Evolutionary conservation across 2,113 vertebrate species (phyloP).

Genomic region (Zosterops pallidus): DNA sequence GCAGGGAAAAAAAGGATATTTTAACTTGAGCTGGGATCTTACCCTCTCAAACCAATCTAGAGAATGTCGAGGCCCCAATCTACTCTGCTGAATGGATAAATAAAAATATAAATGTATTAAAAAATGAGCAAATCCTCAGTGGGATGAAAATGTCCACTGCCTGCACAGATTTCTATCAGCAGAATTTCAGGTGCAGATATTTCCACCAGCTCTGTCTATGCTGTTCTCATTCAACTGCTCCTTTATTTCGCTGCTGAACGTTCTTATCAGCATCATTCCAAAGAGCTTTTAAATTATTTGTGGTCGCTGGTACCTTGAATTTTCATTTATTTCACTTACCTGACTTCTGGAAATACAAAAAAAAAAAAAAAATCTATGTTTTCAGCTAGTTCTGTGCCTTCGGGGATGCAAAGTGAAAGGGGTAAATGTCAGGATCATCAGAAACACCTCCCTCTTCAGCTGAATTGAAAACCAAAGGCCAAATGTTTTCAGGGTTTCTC

Average conservation of each 20-base stretch:
- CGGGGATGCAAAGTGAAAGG: not conserved
- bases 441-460: not conserved
- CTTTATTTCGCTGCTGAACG: not conserved
- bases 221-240: not conserved
- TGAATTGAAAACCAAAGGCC: not conserved
- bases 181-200: not conserved
- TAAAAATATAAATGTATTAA: not conserved
- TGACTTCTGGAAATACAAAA: not conserved
- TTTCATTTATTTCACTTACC: not conserved
- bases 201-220: not conserved
- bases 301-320: not conserved
- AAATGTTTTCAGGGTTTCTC: not conserved
- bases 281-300: not conserved
- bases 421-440: constrained; percentile 1
- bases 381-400: not conserved
- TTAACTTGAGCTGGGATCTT: not conserved
- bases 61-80: not conserved
- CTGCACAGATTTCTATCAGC: not conserved
- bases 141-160: not conserved
- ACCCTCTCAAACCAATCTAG: not conserved
- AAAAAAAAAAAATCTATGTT: not conserved
- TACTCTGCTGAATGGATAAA: not conserved
- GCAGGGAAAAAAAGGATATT: not conserved
- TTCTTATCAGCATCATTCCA: not conserved
- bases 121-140: not conserved